A percentile compares a stretch with the other conserved stretches of the same genome.
Conservation (phyloP, 2,888 invertebrate species). For the Himalopsyche anomala region DNA sequence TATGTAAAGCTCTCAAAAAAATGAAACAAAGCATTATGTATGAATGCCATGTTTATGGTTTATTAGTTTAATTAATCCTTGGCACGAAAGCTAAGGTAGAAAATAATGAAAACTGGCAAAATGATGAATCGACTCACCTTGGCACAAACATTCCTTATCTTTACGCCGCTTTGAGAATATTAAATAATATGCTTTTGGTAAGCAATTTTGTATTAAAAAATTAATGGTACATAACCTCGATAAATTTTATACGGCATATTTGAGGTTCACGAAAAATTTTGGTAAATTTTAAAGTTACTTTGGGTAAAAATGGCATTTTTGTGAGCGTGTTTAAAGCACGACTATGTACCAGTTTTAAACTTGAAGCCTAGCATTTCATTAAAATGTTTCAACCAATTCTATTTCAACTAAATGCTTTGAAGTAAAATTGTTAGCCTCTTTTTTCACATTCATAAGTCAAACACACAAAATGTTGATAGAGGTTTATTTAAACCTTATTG, state of each 20-base stretch:
- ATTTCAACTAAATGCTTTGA: no score
- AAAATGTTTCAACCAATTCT: no score
- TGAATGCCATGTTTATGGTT: conserved; percentile 23
- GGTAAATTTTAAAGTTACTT: no score
- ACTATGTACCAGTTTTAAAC: no score
- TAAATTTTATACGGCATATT: not conserved
- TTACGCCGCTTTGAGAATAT: conserved; percentile 36
- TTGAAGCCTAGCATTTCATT: no score
- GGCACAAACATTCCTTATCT: conserved; percentile 22
- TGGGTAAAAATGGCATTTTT: no score
- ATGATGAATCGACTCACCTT: conserved; percentile 31
- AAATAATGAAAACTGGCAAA: conserved; percentile 24
- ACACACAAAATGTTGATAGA: no score
- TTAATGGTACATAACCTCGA: not conserved
- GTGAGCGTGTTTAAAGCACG: no score
- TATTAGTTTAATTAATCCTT: conserved; percentile 32
- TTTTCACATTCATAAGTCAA: no score
- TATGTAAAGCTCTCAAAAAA: not conserved
- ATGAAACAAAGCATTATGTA: not conserved
- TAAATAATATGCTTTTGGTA: not conserved
- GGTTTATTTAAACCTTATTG: no score
- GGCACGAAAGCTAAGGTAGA: conserved; percentile 22
- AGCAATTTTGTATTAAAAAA: not conserved
- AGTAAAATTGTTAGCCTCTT: no score
- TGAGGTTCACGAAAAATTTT: no score